These are phyloP conservation scores for Acleris literana DNA, from an alignment of 2,888 invertebrate species.

Conservation along the genomic window DNA sequence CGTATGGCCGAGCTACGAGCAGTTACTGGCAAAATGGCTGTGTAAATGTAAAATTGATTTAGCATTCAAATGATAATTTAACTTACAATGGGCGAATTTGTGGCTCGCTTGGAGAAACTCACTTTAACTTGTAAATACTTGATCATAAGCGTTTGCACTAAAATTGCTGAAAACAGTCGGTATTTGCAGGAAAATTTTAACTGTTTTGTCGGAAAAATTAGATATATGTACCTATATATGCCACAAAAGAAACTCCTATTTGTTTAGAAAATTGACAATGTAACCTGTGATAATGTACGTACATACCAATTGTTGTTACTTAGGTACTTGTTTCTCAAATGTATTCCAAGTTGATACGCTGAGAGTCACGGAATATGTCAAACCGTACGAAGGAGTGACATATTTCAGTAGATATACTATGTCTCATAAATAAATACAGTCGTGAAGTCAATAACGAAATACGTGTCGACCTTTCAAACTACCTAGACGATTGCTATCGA, in stretches of 20 bases:
- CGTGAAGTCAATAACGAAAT: slow-evolving; percentile 32
- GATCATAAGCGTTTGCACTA: slow-evolving; percentile 44
- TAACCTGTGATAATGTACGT: no score
- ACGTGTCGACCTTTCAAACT: slow-evolving; percentile 71
- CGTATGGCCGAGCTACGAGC: slow-evolving; percentile 51
- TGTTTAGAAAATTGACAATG: no score
- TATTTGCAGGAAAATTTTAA: slow-evolving; percentile 10
- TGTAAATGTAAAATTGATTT: slow-evolving; percentile 73
- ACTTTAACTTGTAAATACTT: slow-evolving; percentile 52
- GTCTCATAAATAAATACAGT: slow-evolving; percentile 36
- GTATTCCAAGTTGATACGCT: neutral
- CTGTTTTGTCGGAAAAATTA: no score
- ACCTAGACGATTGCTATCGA: slow-evolving; percentile 73
- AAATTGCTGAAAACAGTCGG: slow-evolving; percentile 25
- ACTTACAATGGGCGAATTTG: slow-evolving; percentile 58
- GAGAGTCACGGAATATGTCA: neutral
- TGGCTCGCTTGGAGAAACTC: slow-evolving; percentile 50
- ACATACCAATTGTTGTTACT: no score
- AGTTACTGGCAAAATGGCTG: slow-evolving; percentile 60
- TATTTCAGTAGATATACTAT: slow-evolving; percentile 15
- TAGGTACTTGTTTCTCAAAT: neutral
- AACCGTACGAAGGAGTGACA: slow-evolving; percentile 5
- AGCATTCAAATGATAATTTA: slow-evolving; percentile 74
- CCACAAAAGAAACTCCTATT: no score
- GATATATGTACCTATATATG: no score